A percentile compares a stretch with the other conserved stretches of the same genome.
Conservation (phyloP, 2,113 vertebrate species). For the Pelecanoides urinatrix region DNA sequence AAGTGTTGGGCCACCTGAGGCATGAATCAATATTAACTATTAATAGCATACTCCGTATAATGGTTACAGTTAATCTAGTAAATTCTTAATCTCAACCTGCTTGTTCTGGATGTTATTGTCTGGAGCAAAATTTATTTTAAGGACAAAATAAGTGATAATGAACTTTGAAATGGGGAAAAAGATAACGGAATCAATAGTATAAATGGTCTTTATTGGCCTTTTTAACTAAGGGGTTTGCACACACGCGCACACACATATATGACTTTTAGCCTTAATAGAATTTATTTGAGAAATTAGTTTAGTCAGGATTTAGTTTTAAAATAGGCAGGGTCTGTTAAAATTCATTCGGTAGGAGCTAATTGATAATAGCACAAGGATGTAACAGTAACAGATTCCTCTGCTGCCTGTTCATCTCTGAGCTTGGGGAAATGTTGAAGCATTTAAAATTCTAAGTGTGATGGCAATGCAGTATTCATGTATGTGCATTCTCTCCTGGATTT, state of each 20-base stretch:
- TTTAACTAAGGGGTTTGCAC: neutral
- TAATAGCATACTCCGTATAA: neutral
- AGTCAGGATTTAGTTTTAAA: neutral
- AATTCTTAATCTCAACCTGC: neutral
- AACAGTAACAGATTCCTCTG: neutral
- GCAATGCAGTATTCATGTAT: fast-evolving
- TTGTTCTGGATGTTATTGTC: neutral
- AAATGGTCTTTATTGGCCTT: neutral
- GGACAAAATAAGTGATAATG: neutral
- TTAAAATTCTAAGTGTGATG: neutral
- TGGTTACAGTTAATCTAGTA: neutral
- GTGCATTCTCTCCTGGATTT: neutral
- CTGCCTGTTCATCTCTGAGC: neutral
- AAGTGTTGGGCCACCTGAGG: neutral
- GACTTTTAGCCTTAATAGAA: neutral
- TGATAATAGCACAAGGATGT: neutral
- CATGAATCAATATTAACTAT: neutral
- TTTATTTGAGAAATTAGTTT: neutral
- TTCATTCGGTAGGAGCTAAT: neutral
- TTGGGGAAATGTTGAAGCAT: neutral
- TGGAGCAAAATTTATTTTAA: neutral
- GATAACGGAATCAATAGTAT: neutral
- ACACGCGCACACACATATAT: no score
- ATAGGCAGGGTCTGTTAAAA: neutral
- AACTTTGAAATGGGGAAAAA: neutral